Conservation (phyloP, 2,888 invertebrate genomes). For the Erpobdella octoculata region DNA sequence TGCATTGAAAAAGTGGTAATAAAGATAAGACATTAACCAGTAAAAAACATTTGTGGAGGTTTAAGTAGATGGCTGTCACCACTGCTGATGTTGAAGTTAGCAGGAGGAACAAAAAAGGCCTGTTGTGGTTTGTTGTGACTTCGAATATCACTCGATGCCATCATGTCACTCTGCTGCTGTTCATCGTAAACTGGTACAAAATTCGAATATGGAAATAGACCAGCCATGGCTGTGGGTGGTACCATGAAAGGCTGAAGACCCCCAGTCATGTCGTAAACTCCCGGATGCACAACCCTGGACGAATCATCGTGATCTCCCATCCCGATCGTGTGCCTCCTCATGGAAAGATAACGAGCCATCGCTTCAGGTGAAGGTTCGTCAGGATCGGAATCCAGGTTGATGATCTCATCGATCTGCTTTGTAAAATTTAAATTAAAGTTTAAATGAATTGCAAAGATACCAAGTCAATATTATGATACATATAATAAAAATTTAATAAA, state of each 20-base stretch:
- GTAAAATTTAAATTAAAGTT: neutral
- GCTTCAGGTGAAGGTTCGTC: slow-evolving; percentile 53
- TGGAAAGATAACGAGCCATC: slow-evolving; percentile 56
- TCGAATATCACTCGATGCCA: slow-evolving; percentile 40
- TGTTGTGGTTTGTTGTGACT: neutral
- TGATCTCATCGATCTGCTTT: slow-evolving; percentile 22
- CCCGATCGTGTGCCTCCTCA: slow-evolving; percentile 82
- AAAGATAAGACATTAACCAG: slow-evolving; percentile 43
- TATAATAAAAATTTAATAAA: too few species aligned
- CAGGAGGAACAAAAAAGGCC: neutral
- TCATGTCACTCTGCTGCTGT: slow-evolving; percentile 38
- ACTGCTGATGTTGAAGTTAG: slow-evolving; percentile 52
- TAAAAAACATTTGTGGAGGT: slow-evolving; percentile 72
- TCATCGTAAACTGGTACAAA: neutral
- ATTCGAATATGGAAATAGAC: neutral
- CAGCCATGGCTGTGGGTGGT: neutral
- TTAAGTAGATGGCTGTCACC: slow-evolving; percentile 80
- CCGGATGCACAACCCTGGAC: slow-evolving; percentile 13
- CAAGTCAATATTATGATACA: too few species aligned
- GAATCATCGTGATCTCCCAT: slow-evolving; percentile 75
- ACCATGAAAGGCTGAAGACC: neutral
- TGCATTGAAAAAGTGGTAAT: neutral
- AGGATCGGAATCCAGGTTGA: slow-evolving; percentile 55
- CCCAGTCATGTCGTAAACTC: slow-evolving; percentile 36
- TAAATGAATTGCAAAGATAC: neutral